Evolutionary conservation across 2,888 invertebrate species (phyloP).

Genomic region (Anoncus sp.): DNA sequence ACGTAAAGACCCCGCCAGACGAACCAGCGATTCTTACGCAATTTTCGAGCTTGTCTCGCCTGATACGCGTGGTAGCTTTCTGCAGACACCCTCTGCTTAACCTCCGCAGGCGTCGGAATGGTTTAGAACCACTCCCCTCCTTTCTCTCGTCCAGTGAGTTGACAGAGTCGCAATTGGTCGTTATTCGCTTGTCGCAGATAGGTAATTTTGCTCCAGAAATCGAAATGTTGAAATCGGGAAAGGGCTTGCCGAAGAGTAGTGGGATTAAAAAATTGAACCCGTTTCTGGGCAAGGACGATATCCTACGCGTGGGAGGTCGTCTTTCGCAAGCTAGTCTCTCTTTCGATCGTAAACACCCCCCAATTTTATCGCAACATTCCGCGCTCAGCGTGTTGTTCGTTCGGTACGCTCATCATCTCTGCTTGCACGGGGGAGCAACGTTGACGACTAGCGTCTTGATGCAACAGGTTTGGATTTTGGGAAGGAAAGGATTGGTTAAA

Average conservation of each 20-base stretch:
- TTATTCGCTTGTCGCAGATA: slow-evolving; percentile 7
- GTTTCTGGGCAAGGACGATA: slow-evolving; percentile 3
- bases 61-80: too few species aligned
- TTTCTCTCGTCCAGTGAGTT: neutral
- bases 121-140: neutral
- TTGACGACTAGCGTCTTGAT: neutral
- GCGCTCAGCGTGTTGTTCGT: slow-evolving; percentile 28
- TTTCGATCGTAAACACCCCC: slow-evolving; percentile 24
- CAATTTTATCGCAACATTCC: slow-evolving; percentile 22
- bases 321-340: slow-evolving; percentile 19
- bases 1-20: neutral
- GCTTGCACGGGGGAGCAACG: slow-evolving; percentile 12
- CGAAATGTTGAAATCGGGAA: slow-evolving; percentile 1
- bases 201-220: slow-evolving; percentile 11
- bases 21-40: neutral
- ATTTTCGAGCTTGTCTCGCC: neutral
- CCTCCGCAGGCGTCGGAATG: too few species aligned
- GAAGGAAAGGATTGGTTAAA: neutral
- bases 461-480: slow-evolving; percentile 1
- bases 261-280: slow-evolving; percentile 20
- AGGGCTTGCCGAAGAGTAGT: slow-evolving; percentile 22
- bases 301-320: slow-evolving; percentile 34
- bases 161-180: neutral
- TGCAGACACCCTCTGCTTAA: neutral
- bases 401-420: slow-evolving; percentile 16